Percentiles rank a stretch among this genome's conserved stretches.
Conservation (phyloP, 2,888 invertebrate genomes). For the Keiferia lycopersicella region DNA sequence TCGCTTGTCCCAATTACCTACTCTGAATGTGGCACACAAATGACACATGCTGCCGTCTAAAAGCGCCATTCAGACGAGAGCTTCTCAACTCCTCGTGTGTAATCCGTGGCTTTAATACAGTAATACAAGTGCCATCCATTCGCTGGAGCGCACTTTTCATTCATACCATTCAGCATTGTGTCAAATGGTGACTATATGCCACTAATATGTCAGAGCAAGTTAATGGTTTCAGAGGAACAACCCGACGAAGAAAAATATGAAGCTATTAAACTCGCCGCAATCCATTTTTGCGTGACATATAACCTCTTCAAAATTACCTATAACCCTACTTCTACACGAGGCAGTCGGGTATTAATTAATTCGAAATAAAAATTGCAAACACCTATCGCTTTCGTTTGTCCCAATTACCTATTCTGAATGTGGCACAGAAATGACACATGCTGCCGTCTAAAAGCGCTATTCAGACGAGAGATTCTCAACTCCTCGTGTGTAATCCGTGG, state of each 20-base stretch:
- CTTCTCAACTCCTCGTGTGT: conserved; percentile 17
- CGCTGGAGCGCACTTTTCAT: conserved; percentile 26
- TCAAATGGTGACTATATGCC: neutral
- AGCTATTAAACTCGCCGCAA: no score
- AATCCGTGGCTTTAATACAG: conserved; percentile 25
- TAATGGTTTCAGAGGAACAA: no score
- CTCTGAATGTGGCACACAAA: conserved; percentile 13
- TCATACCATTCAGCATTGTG: conserved; percentile 27
- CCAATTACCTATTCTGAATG: conserved; percentile 18
- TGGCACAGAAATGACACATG: conserved; percentile 1
- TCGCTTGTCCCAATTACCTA: neutral
- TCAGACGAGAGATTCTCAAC: conserved; percentile 24
- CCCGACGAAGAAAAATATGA: no score
- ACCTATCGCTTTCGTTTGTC: conserved; percentile 7
- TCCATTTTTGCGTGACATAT: no score
- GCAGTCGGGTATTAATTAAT: no score
- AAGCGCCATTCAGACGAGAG: conserved; percentile 25
- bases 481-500: conserved; percentile 26
- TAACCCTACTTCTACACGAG: no score
- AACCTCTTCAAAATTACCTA: no score
- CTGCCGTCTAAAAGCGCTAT: conserved; percentile 19
- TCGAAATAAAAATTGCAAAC: conserved; percentile 12
- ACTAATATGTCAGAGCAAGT: no score
- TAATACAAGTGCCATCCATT: conserved; percentile 27
- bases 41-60: conserved; percentile 2